phyloP scores from a whole-genome alignment of 2,113 vertebrate genomes.

The Polypterus senegalus region DNA sequence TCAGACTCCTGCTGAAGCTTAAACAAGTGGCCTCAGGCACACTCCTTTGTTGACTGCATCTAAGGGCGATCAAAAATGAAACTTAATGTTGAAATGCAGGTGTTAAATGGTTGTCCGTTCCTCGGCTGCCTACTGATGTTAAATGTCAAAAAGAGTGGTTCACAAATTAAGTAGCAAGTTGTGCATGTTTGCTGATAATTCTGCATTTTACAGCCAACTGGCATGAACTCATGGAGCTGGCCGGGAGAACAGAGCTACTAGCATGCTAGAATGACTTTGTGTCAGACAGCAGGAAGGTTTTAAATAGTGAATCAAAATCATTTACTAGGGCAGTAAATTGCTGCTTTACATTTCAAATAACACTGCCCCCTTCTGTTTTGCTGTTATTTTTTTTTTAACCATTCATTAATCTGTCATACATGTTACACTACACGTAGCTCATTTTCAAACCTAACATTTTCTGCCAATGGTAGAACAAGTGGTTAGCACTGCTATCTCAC shows the following conservation, averaged over 20 bases:
- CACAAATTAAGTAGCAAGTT: too few relatives aligned
- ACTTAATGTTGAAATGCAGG: background rate
- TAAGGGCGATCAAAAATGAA: background rate
- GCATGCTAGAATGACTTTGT: constrained; percentile 12
- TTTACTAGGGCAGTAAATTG: constrained; percentile 5
- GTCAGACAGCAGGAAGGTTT: constrained; percentile 14
- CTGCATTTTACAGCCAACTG: constrained; percentile 2
- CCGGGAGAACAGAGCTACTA: constrained; percentile 1
- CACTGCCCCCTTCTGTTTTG: constrained; percentile 13
- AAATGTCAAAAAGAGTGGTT: background rate
- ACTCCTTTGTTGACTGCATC: constrained; percentile 1
- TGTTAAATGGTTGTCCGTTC: background rate
- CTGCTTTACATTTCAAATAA: constrained; percentile 7
- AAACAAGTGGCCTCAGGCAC: constrained; percentile 25
- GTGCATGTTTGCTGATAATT: background rate
- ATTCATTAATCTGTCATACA: too few relatives aligned
- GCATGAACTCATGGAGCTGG: constrained; percentile 4
- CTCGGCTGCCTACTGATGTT: background rate
- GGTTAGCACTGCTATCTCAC: too few relatives aligned
- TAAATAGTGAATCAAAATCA: constrained; percentile 18
- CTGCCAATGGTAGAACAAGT: too few relatives aligned
- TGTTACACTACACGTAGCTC: too few relatives aligned
- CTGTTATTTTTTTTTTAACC: background rate
- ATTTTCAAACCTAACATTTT: too few relatives aligned
- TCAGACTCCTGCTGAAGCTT: constrained; percentile 20